phyloP scores from a whole-genome alignment of 1,140 invertebrate genomes.

The Drosophila kohkoa region DNA sequence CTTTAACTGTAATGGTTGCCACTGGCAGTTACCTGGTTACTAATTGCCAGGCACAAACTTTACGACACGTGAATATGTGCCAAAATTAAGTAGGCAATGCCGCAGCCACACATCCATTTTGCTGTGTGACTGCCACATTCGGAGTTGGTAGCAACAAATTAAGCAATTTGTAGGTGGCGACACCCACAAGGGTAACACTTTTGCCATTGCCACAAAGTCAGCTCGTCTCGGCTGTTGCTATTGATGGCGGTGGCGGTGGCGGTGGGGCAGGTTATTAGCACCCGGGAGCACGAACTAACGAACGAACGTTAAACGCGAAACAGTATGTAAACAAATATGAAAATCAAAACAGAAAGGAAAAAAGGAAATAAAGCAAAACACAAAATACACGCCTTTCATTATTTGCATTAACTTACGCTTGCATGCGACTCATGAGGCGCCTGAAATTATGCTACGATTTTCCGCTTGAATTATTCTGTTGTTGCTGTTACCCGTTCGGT shows the following conservation, averaged over 20 bases:
- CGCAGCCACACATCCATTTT: slow-evolving; percentile 3
- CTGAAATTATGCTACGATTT: slow-evolving; percentile 60
- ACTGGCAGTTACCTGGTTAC: slow-evolving; percentile 43
- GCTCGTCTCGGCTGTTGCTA: slow-evolving; percentile 10
- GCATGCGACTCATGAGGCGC: slow-evolving; percentile 78
- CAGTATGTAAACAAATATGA: slow-evolving; percentile 1
- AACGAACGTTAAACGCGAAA: neutral
- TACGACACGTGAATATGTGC: slow-evolving; percentile 54
- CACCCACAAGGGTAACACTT: slow-evolving; percentile 31
- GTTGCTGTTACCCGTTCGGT: neutral
- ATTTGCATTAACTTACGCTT: slow-evolving; percentile 77
- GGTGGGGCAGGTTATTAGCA: slow-evolving; percentile 18
- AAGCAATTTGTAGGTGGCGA: slow-evolving; percentile 48
- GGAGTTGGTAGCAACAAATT: slow-evolving; percentile 50
- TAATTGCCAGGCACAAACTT: slow-evolving; percentile 52
- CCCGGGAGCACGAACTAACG: slow-evolving; percentile 21
- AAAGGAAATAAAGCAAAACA: slow-evolving; percentile 6
- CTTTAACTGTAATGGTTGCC: slow-evolving; percentile 32
- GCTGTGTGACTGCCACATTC: neutral
- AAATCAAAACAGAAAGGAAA: slow-evolving; percentile 5
- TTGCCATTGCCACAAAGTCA: slow-evolving; percentile 2
- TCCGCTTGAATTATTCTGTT: neutral
- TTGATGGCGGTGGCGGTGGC: neutral
- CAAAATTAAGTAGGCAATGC: slow-evolving; percentile 42
- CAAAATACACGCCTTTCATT: slow-evolving; percentile 11